Evolutionary conservation across 2,113 vertebrate species (phyloP), one percentile per base, ranked within the genome.

Genomic region (Bubo bubo): DNA sequence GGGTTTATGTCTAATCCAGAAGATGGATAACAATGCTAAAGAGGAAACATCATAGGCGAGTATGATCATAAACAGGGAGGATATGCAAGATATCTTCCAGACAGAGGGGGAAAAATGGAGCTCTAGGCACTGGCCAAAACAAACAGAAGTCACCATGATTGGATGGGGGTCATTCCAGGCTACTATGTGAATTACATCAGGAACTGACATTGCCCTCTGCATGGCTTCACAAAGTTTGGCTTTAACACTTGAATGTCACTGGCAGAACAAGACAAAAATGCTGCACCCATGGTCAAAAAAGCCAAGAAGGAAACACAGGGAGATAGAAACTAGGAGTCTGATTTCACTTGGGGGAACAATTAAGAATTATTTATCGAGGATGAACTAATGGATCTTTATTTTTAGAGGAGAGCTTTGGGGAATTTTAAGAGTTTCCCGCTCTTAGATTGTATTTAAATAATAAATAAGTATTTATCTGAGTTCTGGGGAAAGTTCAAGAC

Each of bases 151-250:
- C 84, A 83, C 87, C 73, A 79, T 50, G 82, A 92, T 60, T 32
- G 72, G 72, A 93, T 30, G 75, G 49, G 59, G 97, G 93, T 97
- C 93, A 96, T 97, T 90, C 90, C 83, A 96, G 96, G 96, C 93
- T 94, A 86, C 79, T 75, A 3, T 53, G 35, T 0, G 67, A 64
- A 70, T 86, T 94, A 90, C 79, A 86, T 77, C 92, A 90, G 72
- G 90, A 94, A 53, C 32, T 5, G 11, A 39, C 22, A 5, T 18
- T 80, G 93, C 81, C 75, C 63, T 86, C 50, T 4, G 1, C 24
- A 4, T 3, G 63, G 88, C 71, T 89, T 49, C 81, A 47, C 74
- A 70, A 45, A 86, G 45, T 66, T 75, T 90, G 87, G 67, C 87
- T 94, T 93, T 86, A 86, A 77, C 75, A 23, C 91, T 92, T 75